These are phyloP conservation scores for Ophion ventricosus DNA, from an alignment of 2,888 invertebrate genomes.

Conservation along the genomic window DNA sequence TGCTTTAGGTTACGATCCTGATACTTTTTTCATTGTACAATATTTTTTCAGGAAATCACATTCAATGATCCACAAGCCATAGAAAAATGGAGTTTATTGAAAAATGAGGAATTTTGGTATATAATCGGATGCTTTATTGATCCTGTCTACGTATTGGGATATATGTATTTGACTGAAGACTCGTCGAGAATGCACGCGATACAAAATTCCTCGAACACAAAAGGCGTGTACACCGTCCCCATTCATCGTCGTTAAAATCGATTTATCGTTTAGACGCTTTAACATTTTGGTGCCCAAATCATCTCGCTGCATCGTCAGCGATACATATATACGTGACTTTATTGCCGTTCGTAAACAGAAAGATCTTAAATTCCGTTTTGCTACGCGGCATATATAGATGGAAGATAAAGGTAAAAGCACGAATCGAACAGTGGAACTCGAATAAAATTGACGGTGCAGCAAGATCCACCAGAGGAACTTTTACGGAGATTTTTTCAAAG, in stretches of 20 bases:
- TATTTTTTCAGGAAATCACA: neutral
- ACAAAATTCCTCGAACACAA: conserved; percentile 40
- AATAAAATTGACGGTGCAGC: neutral
- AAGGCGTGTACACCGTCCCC: conserved; percentile 26
- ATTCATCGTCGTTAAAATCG: conserved; percentile 52
- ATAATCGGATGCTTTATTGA: conserved; percentile 23
- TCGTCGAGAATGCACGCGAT: conserved; percentile 28
- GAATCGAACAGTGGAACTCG: neutral
- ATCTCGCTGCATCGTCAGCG: conserved; percentile 33
- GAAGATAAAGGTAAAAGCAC: neutral
- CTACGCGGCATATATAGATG: neutral
- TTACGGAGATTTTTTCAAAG: neutral
- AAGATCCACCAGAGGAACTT: neutral
- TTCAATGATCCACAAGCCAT: no score
- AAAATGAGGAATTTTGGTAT: neutral
- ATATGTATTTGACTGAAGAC: neutral
- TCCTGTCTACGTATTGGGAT: neutral
- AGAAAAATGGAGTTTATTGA: no score
- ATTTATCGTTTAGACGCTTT: conserved; percentile 46
- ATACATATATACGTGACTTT: conserved; percentile 37
- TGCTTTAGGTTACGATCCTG: neutral
- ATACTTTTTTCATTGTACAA: neutral
- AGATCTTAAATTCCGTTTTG: conserved; percentile 8
- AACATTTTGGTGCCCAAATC: conserved; percentile 19
- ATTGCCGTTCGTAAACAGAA: conserved; percentile 31